Evolutionary conservation across 2,888 invertebrate species (phyloP).

Genomic region (Cephonodes hylas): DNA sequence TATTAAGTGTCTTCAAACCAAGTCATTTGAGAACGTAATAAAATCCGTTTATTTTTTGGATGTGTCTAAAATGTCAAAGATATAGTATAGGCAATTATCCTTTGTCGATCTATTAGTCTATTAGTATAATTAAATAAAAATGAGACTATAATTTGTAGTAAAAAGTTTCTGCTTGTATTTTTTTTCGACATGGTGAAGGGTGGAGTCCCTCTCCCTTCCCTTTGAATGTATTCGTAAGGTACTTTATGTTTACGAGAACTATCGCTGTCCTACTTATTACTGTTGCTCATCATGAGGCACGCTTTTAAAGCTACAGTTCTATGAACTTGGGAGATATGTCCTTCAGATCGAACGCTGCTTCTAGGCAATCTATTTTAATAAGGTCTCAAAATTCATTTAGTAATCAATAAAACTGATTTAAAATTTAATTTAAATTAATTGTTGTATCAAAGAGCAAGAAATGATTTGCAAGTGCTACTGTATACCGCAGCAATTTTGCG

Average conservation of each 20-base stretch:
- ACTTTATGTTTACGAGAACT: too few species aligned
- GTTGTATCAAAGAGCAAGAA: background rate
- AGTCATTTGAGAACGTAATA: background rate
- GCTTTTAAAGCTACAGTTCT: too few species aligned
- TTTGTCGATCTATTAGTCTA: background rate
- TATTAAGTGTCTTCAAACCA: background rate
- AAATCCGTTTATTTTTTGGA: background rate
- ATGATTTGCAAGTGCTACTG: background rate
- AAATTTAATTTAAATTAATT: background rate
- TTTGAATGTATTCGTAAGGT: too few species aligned
- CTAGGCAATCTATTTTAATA: too few species aligned
- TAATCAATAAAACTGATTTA: background rate
- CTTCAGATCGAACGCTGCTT: too few species aligned
- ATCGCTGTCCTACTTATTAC: too few species aligned
- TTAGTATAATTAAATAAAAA: background rate
- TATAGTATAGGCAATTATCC: background rate
- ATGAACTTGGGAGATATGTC: too few species aligned
- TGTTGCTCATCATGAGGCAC: too few species aligned
- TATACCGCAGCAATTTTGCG: background rate
- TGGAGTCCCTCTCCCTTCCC: too few species aligned
- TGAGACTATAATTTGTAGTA: background rate
- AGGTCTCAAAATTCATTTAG: background rate
- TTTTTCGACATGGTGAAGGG: too few species aligned
- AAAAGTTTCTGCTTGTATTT: background rate
- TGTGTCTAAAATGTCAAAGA: background rate